A percentile compares a stretch with the other conserved stretches of the same genome.
These are phyloP conservation scores for Cercopithecus hamlyni DNA, from an alignment of 2,797 vertebrate genomes.

Conservation along the genomic window DNA sequence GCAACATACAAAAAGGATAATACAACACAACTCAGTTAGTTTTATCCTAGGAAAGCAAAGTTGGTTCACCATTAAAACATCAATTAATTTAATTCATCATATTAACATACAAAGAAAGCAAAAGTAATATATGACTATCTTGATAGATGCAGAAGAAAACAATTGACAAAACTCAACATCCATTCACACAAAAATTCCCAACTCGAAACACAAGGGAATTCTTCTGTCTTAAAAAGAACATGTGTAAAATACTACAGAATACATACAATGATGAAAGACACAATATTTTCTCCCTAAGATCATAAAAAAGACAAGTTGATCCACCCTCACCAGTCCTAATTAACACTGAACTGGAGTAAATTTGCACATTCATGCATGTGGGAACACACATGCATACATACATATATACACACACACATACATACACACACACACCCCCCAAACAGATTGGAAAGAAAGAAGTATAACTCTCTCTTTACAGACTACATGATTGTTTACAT, in stretches of 20 bases:
- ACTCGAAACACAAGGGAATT: neutral
- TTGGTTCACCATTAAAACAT: neutral
- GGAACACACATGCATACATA: neutral
- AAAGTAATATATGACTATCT: neutral
- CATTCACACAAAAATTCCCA: neutral
- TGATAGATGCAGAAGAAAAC: neutral
- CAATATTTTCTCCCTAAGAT: neutral
- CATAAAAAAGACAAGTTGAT: neutral
- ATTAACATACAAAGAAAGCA: neutral
- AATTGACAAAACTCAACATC: neutral
- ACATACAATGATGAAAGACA: neutral
- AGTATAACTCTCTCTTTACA: neutral
- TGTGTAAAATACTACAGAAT: neutral
- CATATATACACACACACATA: neutral
- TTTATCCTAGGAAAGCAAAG: neutral
- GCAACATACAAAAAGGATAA: neutral
- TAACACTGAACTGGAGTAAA: neutral
- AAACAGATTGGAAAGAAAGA: neutral
- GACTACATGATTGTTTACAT: neutral
- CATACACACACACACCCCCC: neutral
- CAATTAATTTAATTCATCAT: neutral
- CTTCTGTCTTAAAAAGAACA: neutral
- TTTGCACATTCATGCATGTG: no score
- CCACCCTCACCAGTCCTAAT: neutral
- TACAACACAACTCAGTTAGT: neutral